A percentile compares a stretch with the other conserved stretches of the same genome.
These are phyloP conservation scores for Pristis pectinata DNA, from an alignment of 2,797 vertebrate genomes.

Conservation along the genomic window DNA sequence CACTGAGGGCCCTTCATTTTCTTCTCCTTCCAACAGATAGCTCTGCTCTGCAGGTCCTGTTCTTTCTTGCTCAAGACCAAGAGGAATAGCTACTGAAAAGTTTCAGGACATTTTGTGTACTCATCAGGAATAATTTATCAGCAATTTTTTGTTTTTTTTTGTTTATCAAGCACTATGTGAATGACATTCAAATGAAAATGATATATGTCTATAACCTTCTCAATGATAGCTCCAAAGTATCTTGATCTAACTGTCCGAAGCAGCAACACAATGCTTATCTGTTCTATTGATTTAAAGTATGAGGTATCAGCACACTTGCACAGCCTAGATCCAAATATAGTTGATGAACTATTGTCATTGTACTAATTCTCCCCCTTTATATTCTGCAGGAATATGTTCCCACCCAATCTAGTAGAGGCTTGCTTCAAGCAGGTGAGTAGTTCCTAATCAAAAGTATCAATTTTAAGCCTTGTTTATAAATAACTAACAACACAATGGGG, in stretches of 20 bases:
- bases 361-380: slow-evolving; percentile 42
- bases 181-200: neutral
- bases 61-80: too few relatives aligned
- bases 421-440: slow-evolving; percentile 90
- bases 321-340: neutral
- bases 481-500: neutral
- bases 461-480: neutral
- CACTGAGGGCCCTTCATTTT: too few relatives aligned
- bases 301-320: neutral
- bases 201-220: neutral
- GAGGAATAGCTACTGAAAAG: too few relatives aligned
- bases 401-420: slow-evolving; percentile 90
- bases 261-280: neutral
- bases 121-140: neutral
- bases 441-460: neutral
- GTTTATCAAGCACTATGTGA: neutral
- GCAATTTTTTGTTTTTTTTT: neutral
- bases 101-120: neutral
- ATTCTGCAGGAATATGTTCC: slow-evolving; percentile 89
- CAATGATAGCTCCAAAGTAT: neutral
- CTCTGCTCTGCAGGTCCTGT: too few relatives aligned
- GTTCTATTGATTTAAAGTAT: neutral
- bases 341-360: neutral
- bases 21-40: too few relatives aligned
- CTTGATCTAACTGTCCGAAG: neutral